phyloP scores from a whole-genome alignment of 2,888 invertebrate species.

The Pheosia tremula region DNA sequence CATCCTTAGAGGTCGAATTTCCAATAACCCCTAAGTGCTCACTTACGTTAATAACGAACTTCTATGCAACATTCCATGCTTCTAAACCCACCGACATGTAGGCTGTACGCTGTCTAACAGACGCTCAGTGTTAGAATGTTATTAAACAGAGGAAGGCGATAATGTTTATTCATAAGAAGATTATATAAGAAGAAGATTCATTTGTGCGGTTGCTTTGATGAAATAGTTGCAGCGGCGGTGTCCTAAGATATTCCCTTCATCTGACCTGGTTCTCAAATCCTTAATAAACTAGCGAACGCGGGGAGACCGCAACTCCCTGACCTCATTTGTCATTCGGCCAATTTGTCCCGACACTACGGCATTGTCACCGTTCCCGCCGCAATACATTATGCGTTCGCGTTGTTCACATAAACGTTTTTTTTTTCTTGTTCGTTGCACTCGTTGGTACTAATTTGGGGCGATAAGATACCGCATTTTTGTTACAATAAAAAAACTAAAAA shows the following conservation, averaged over 20 bases:
- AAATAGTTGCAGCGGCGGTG: not conserved
- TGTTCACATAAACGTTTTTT: conserved; percentile 1
- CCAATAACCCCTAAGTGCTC: too few species aligned
- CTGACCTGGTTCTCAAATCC: not conserved
- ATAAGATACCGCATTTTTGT: not conserved
- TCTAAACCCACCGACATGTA: too few species aligned
- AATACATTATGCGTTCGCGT: conserved; percentile 12
- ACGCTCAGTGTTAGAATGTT: too few species aligned
- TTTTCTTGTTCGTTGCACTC: not conserved
- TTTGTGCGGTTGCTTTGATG: not conserved
- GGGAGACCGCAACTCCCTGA: not conserved
- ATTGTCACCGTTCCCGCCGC: conserved; percentile 30
- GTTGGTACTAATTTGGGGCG: not conserved
- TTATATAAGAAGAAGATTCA: not conserved
- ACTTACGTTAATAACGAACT: too few species aligned
- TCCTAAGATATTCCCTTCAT: not conserved
- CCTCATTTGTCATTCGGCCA: conserved; percentile 34
- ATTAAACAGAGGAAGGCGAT: too few species aligned
- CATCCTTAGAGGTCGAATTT: too few species aligned
- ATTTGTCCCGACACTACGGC: conserved; percentile 34
- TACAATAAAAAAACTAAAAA: not conserved
- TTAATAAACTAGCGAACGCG: conserved; percentile 6
- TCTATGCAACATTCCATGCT: too few species aligned
- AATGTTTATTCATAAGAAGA: too few species aligned
- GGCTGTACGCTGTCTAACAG: too few species aligned